A percentile compares a stretch with the other conserved stretches of the same genome.
phyloP scores from a whole-genome alignment of 1,140 invertebrate species.

The Cataglyphis hispanica region DNA sequence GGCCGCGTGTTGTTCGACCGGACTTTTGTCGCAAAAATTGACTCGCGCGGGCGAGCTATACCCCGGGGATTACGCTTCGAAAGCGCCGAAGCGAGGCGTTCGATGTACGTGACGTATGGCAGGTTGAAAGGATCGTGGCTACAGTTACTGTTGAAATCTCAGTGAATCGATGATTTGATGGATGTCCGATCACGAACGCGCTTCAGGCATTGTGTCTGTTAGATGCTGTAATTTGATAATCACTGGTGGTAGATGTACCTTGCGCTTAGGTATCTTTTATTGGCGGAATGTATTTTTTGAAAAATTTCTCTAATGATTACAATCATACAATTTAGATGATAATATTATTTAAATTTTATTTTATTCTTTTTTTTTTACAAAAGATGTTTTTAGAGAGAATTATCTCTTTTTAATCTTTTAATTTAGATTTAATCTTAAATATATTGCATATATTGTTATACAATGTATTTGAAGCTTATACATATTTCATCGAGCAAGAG shows the following conservation, averaged over 20 bases:
- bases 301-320: background rate
- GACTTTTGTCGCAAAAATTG: slow-evolving; percentile 62
- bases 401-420: slow-evolving; percentile 1
- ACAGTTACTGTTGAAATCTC: slow-evolving; percentile 46
- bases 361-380: background rate
- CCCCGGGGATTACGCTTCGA: slow-evolving; percentile 55
- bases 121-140: slow-evolving; percentile 50
- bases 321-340: background rate
- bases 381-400: background rate
- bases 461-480: background rate
- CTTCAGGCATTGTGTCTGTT: slow-evolving; percentile 15
- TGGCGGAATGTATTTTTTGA: background rate
- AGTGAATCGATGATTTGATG: slow-evolving; percentile 51
- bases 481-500: background rate
- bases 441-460: background rate
- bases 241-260: no score
- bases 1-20: slow-evolving; percentile 34
- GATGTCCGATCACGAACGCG: slow-evolving; percentile 4
- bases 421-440: slow-evolving; percentile 2
- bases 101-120: slow-evolving; percentile 58
- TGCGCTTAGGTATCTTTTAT: background rate
- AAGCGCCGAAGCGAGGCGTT: slow-evolving; percentile 42
- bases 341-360: background rate
- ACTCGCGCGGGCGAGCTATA: slow-evolving; percentile 41
- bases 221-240: slow-evolving; percentile 20